Base-by-base conservation (phyloP, 1,140 invertebrate genomes). In the Pseudachorutes palmiensis region DNA sequence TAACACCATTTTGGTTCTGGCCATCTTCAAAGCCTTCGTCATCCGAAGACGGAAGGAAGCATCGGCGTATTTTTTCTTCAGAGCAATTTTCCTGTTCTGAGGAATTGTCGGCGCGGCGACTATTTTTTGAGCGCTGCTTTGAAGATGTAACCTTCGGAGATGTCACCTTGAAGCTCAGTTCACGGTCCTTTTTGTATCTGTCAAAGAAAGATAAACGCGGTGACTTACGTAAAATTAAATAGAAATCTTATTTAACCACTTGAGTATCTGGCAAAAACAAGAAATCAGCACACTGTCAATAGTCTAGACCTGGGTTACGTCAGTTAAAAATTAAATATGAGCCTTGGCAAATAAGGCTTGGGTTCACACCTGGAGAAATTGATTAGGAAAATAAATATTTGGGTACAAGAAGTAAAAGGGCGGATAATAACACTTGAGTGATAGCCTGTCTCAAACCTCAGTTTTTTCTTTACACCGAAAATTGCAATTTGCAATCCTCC, bases 151-250 rank as follows among this genome's bases (percentile, higher is more conserved):
- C 36, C 36, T 57, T 55, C 24, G 51, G 29, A 31, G 14, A 2
- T 24, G 22, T 49, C 9, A 62, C 51, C 66, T 69, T 69, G 24
- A 31, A 63, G 14, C 67, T 57, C 28, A 67, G 29, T 67, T 65
- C 67, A 22, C 70, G 60, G 36, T 71, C 67, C 45, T 55, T 67
- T 66, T 62, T 62, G 49, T 69, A 74, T 65, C 68, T 74, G 61
- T 19, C 30, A 63, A 63, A 28, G 59, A 19, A 24, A 36, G 29
- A 63, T 16, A 57, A 26, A 26, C n/a, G n/a, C n/a, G n/a, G 24
- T 24, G 26, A 57, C 36, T 45, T 45, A 45, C 9, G 36, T 19
- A 45, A 45, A 45, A 45, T 45, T 45, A 45, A 45, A 45, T 45
- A 45, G 9, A 12, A 9, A 9, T 45, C 36, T 12, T 12, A 24